Conservation (phyloP, 1,140 invertebrate species). For the Aphelenchoides avenae region DNA sequence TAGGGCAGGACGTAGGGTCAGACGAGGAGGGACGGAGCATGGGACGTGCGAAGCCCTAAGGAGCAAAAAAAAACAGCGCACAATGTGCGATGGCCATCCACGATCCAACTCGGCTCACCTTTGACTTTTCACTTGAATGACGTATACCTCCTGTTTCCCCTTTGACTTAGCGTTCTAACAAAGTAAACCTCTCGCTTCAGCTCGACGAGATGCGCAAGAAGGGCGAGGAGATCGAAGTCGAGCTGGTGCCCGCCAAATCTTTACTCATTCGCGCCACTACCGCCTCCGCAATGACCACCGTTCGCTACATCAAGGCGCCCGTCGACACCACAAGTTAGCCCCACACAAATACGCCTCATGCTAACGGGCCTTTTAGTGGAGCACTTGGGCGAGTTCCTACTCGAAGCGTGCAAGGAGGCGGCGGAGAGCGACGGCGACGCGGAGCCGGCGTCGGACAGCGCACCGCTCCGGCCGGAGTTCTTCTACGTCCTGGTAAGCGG, state of each 20-base stretch:
- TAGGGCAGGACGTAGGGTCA: too few species aligned
- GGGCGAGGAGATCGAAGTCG: conserved; percentile 31
- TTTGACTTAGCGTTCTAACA: too few species aligned
- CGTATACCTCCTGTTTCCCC: too few species aligned
- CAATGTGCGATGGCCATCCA: too few species aligned
- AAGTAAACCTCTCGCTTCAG: conserved; percentile 27
- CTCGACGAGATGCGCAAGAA: conserved; percentile 21
- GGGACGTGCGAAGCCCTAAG: too few species aligned
- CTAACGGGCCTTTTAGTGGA: conserved; percentile 10
- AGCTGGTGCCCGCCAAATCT: conserved; percentile 24
- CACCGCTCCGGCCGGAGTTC: background rate
- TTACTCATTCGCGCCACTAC: conserved; percentile 7
- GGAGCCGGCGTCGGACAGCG: conserved; percentile 4
- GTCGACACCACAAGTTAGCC: conserved; percentile 22
- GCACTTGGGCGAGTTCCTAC: conserved; percentile 23
- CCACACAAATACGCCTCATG: background rate
- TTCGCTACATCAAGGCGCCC: conserved; percentile 21
- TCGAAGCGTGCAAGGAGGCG: background rate
- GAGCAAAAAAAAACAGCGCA: too few species aligned
- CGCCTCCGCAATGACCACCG: conserved; percentile 1
- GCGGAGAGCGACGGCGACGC: background rate
- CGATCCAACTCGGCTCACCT: too few species aligned
- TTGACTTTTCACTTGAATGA: too few species aligned
- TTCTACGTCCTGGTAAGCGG: conserved; percentile 25
- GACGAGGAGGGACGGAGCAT: too few species aligned